These are phyloP conservation scores for Catharus bicknelli DNA, from an alignment of 2,113 vertebrate genomes.

Conservation along the genomic window DNA sequence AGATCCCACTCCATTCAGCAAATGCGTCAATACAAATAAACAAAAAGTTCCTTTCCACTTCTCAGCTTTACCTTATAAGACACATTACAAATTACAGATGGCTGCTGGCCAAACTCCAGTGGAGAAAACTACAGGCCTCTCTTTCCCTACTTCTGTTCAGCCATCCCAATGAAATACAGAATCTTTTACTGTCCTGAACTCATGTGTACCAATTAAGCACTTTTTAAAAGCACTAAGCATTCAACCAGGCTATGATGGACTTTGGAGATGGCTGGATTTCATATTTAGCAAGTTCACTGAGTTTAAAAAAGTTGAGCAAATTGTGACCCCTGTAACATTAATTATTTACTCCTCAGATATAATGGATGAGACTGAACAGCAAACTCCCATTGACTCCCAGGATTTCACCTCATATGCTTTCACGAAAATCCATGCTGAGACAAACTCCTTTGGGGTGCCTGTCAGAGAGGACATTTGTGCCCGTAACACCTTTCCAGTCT, in stretches of 20 bases:
- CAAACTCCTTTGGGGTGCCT: background rate
- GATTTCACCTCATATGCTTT: background rate
- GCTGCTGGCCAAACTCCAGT: background rate
- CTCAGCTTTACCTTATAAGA: background rate
- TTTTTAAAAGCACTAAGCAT: background rate
- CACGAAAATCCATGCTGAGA: background rate
- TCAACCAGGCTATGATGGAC: background rate
- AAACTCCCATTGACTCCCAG: background rate
- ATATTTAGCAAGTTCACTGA: background rate
- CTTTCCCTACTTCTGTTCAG: background rate
- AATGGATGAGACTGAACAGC: background rate
- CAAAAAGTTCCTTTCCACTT: background rate
- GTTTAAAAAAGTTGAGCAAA: background rate
- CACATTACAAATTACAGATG: background rate
- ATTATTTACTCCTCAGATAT: background rate
- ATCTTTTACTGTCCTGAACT: background rate
- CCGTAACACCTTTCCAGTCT: background rate
- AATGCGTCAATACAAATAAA: background rate
- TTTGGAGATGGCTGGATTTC: background rate
- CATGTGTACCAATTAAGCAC: background rate
- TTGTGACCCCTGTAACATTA: background rate
- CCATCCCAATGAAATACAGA: background rate
- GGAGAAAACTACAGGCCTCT: background rate
- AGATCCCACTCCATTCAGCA: background rate
- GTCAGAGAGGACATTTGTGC: accelerated